These are phyloP conservation scores for Drosophila buzzatii DNA, from an alignment of 2,888 invertebrate genomes.

Conservation along the genomic window DNA sequence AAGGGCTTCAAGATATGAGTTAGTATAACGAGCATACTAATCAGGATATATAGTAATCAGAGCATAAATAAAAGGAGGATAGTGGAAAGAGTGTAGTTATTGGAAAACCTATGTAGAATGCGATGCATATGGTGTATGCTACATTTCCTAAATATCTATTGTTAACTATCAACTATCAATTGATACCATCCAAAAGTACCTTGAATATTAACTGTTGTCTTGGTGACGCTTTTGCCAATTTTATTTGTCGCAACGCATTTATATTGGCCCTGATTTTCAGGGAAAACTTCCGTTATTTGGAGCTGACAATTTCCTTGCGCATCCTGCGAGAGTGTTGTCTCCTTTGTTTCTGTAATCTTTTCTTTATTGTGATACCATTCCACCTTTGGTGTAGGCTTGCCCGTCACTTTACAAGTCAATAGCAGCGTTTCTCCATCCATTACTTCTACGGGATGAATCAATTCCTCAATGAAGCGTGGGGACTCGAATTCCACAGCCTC, in stretches of 20 bases:
- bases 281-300: conserved; percentile 94
- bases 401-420: conserved; percentile 90
- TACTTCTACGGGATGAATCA: conserved; percentile 89
- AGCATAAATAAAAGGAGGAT: conserved; percentile 31
- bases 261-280: conserved; percentile 95
- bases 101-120: conserved; percentile 55
- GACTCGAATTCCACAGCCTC: conserved; percentile 88
- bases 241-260: conserved; percentile 93
- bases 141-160: conserved; percentile 36
- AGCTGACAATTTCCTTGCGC: conserved; percentile 92
- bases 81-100: conserved; percentile 55
- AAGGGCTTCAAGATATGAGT: conserved; percentile 47
- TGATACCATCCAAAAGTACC: conserved; percentile 86
- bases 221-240: conserved; percentile 92
- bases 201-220: conserved; percentile 92
- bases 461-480: conserved; percentile 91
- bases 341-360: conserved; percentile 91
- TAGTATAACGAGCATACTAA: conserved; percentile 49
- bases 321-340: conserved; percentile 90
- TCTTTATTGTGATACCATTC: conserved; percentile 92
- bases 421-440: conserved; percentile 96
- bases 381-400: conserved; percentile 92
- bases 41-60: conserved; percentile 33
- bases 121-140: conserved; percentile 57
- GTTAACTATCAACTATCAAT: conserved; percentile 58